Base-by-base conservation (phyloP, 1,140 invertebrate genomes). In the Diachasma alloeum region DNA sequence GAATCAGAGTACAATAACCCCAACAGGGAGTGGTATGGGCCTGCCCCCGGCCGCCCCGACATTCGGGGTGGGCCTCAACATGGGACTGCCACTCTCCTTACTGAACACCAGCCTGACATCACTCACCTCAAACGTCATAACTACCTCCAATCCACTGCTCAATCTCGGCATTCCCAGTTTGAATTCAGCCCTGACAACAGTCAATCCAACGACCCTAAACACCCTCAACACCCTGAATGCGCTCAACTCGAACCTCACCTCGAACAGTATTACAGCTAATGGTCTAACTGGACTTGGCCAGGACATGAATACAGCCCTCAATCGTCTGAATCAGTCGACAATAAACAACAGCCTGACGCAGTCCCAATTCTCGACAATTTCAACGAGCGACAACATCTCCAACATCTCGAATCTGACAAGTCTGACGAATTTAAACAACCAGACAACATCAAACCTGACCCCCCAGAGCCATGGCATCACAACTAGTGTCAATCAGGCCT, bases 41-140 rank as follows among this genome's bases (percentile, higher is more conserved):
- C 86, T 90, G 85, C 88, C 88, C 84, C 87, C 88, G 84, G 88
- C 89, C 88, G 86, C 86, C 88, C 89, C 89, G 87, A 86, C 89
- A 85, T 89, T 90, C 86, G 89, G 89, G 89, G 89, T 90, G 81
- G 89, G 89, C 87, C 88, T 90, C 80, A 89, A 90, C 83, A 90
- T 90, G 89, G 89, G 88, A 88, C 83, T 90, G 83, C 89, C 89
- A 75, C 83, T 90, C 74, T 90, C 89, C 81, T 78, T 90, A 67
- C 81, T 90, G 59, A 90, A 90, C 80, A 89, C 89, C 69, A 88
- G 83, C 81, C 84, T 89, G 44, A 88, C 87, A 37, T 89, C 89
- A 73, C 85, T 89, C 76, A 89, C 88, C 36, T 89, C 88, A 74
- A 90, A 90, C 80, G 89, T 88, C 74, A 90, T 90, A 80, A 89